Base-by-base conservation (phyloP, 2,888 invertebrate species). In the Theretra japonica region DNA sequence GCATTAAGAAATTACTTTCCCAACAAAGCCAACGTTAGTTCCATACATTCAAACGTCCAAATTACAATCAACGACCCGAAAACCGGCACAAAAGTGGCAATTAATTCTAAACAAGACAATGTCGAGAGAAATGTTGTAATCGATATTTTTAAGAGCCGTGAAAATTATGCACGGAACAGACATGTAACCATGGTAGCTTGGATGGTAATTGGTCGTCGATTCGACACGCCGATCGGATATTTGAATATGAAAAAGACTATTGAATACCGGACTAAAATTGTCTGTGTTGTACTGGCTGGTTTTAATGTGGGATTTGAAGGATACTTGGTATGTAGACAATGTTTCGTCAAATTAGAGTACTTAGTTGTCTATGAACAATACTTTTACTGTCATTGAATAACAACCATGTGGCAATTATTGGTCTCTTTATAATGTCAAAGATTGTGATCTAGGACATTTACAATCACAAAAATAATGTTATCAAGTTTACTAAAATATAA, bases 101-200 rank as follows among this genome's bases (percentile, higher is more conserved):
- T 90, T 88, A 89, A 90, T 90, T 80, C 83, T 79, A 58, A 80
- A 78, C 73, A 77, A 75, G 76, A 80, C 81, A 79, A 77, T 75
- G 74, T 73, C 77, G 75, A 80, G 77, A 77, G 80, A 69, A 76
- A 79, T 81, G 78, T 82, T 81, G 77, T 83, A 77, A 86, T 76
- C 76, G 80, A 86, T 85, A 71, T 74, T 70, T 73, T 79, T 81
- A 86, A 86, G 75, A 82, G 72, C 80, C 90, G 86, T 89, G 83
- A 86, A 91, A 91, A 82, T 81, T 89, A 91, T 90, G 91, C 83
- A 81, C 88, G 89, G 89, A 86, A 72, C 72, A 65, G 41, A 62
- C 70, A 73, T 77, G 75, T 80, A 83, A 76, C 76, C 79, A 70
- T 75, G 83, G 86, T 86, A 84, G 88, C 83, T 85, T 82, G 90